These are phyloP conservation scores for Drosophila koepferae DNA, from an alignment of 2,888 invertebrate species.

Conservation along the genomic window DNA sequence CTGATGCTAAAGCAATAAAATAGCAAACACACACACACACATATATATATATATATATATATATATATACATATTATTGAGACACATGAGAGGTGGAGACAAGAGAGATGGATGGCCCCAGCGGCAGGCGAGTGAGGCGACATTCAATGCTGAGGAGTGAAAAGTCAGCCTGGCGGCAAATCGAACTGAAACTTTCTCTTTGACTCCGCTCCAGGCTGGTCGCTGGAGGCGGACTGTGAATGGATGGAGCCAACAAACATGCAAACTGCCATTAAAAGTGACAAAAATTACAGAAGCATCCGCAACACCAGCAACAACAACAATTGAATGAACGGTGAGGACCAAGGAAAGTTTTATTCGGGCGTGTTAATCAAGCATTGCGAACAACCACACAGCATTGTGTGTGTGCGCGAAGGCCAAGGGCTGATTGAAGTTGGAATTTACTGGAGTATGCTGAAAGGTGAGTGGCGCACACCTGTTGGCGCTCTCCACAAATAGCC, in stretches of 20 bases:
- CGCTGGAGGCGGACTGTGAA: not conserved
- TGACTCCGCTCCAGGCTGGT: not conserved
- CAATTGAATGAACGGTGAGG: conserved; percentile 32
- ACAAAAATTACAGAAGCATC: conserved; percentile 62
- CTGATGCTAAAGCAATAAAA: conserved; percentile 66
- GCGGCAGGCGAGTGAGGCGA: conserved; percentile 18
- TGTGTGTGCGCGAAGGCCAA: not conserved
- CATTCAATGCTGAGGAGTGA: conserved; percentile 42
- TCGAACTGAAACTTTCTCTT: conserved; percentile 69
- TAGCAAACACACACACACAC: conserved; percentile 39
- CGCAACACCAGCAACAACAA: conserved; percentile 11
- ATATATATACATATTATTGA: not conserved
- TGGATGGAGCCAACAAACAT: conserved; percentile 39
- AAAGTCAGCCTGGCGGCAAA: conserved; percentile 75
- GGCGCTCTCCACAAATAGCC: conserved; percentile 11
- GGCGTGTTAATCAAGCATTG: conserved; percentile 59
- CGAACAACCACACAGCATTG: conserved; percentile 8
- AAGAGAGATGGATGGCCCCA: conserved; percentile 5
- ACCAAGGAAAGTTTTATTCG: conserved; percentile 46
- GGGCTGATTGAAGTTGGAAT: not conserved
- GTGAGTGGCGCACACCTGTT: conserved; percentile 28
- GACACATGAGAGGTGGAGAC: not conserved
- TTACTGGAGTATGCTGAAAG: not conserved
- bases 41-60: not conserved
- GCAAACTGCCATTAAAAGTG: conserved; percentile 77